phyloP scores from a whole-genome alignment of 2,888 invertebrate genomes.

The Phengaris arion region DNA sequence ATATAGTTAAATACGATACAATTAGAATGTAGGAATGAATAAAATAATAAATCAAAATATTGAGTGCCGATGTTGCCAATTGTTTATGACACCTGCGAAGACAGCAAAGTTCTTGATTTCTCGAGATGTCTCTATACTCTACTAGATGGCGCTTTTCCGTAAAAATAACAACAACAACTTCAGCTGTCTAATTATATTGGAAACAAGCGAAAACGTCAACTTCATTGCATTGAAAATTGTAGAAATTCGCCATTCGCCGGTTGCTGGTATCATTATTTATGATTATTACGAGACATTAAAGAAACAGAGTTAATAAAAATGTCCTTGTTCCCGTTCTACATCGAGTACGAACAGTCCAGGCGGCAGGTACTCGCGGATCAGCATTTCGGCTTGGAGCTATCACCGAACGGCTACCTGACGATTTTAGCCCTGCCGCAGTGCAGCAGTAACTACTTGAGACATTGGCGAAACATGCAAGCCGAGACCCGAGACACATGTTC shows the following conservation, averaged over 20 bases:
- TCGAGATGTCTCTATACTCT: slow-evolving; percentile 48
- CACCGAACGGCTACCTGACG: slow-evolving; percentile 56
- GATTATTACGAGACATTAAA: background rate
- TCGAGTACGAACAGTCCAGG: slow-evolving; percentile 50
- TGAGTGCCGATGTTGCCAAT: slow-evolving; percentile 36
- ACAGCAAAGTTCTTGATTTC: slow-evolving; percentile 47
- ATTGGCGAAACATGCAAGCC: slow-evolving; percentile 82
- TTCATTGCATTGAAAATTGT: background rate
- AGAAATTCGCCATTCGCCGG: background rate
- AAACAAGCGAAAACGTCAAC: background rate
- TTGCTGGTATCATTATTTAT: background rate
- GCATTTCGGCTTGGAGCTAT: slow-evolving; percentile 58
- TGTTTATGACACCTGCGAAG: slow-evolving; percentile 44
- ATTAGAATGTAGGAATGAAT: background rate
- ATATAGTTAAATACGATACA: too few relatives aligned
- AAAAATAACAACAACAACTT: background rate
- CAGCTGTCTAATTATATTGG: background rate
- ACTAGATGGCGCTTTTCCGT: background rate
- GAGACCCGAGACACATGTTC: slow-evolving; percentile 64
- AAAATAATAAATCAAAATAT: background rate
- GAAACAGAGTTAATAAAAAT: slow-evolving; percentile 47
- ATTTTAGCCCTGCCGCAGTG: slow-evolving; percentile 52
- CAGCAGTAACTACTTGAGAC: slow-evolving; percentile 58
- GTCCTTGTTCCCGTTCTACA: slow-evolving; percentile 64
- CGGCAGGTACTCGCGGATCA: slow-evolving; percentile 49